Conservation (phyloP, 1,140 invertebrate species). For the Drosophila melanica region DNA sequence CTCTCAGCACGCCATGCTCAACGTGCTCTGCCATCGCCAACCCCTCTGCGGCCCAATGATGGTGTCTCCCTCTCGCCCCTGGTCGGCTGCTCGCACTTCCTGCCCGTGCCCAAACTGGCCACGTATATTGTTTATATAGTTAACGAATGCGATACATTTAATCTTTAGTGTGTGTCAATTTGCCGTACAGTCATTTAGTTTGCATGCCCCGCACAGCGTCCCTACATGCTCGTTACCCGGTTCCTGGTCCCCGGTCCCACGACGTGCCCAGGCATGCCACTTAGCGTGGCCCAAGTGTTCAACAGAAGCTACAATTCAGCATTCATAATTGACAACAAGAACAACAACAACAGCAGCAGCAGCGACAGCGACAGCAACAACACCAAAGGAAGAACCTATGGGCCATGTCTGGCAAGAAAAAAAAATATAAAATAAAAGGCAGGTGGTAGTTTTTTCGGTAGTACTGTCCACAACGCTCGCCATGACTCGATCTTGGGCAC, state of each 20-base stretch:
- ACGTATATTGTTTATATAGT: constrained; percentile 82
- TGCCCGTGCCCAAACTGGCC: constrained; percentile 64
- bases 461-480: constrained; percentile 54
- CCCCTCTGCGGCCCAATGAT: background rate
- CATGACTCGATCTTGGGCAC: constrained; percentile 65
- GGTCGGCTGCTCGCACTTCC: constrained; percentile 53
- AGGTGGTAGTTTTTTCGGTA: constrained; percentile 76
- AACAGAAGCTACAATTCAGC: constrained; percentile 82
- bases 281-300: constrained; percentile 77
- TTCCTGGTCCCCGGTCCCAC: constrained; percentile 60
- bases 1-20: constrained; percentile 69
- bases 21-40: constrained; percentile 24
- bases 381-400: constrained; percentile 39
- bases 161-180: constrained; percentile 83
- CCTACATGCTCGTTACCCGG: constrained; percentile 32
- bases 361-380: constrained; percentile 21
- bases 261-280: constrained; percentile 77
- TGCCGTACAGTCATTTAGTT: constrained; percentile 82
- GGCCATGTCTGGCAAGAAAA: constrained; percentile 57
- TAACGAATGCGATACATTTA: constrained; percentile 83
- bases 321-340: constrained; percentile 77
- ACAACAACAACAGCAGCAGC: constrained; percentile 22
- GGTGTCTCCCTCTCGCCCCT: constrained; percentile 9
- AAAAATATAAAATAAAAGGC: constrained; percentile 70
- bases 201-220: constrained; percentile 64